A percentile compares a stretch with the other conserved stretches of the same genome.
Conservation (phyloP, 2,888 invertebrate species). For the Tenthredo amoena region DNA sequence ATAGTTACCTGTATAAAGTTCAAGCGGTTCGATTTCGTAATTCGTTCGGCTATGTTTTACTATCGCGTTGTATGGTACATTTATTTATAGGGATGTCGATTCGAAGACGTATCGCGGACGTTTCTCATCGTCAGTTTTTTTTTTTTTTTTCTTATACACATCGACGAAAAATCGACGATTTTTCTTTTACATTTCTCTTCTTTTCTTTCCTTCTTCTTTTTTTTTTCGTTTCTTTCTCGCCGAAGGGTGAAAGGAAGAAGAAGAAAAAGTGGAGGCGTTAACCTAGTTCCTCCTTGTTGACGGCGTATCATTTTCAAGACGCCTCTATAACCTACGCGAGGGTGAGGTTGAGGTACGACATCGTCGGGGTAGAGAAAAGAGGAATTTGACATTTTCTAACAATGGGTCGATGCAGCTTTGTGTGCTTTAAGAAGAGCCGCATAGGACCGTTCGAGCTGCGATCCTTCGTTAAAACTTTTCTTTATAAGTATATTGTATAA, state of each 20-base stretch:
- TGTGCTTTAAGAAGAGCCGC: neutral
- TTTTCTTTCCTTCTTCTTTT: neutral
- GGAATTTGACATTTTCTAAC: constrained; percentile 34
- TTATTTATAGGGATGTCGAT: neutral
- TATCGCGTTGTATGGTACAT: neutral
- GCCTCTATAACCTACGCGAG: neutral
- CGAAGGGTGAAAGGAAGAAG: neutral
- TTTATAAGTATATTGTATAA: neutral
- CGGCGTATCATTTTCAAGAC: neutral
- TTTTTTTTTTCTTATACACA: too few species aligned
- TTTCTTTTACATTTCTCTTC: neutral
- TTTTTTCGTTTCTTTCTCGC: neutral
- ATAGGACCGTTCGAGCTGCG: neutral
- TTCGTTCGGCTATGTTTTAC: neutral
- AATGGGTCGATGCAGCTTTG: constrained; percentile 1
- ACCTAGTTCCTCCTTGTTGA: constrained; percentile 11
- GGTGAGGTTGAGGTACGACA: neutral
- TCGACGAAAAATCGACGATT: too few species aligned
- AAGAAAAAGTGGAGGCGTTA: neutral
- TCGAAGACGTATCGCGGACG: neutral
- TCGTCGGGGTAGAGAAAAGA: neutral
- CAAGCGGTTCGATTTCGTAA: neutral
- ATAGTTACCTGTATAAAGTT: neutral
- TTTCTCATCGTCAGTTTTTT: neutral
- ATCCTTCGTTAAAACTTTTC: constrained; percentile 19